phyloP scores from a whole-genome alignment of 37 sponge, comb jelly and placozoan species.

The Tethya wilhelma region DNA sequence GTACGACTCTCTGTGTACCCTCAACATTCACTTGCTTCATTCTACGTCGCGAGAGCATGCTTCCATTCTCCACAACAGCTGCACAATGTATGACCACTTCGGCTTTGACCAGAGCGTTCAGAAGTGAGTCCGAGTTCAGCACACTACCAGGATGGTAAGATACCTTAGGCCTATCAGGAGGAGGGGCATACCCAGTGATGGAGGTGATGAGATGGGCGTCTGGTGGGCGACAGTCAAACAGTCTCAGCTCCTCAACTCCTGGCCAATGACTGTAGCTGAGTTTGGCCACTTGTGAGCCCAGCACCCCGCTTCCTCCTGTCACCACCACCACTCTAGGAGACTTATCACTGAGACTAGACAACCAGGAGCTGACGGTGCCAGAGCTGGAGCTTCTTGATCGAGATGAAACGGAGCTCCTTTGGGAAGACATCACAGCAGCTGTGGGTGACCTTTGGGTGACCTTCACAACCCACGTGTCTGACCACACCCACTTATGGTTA shows the following conservation, averaged over 20 bases:
- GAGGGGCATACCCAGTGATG: constrained; percentile 37
- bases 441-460: too few relatives aligned
- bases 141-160: constrained; percentile 28
- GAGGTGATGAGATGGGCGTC: background rate
- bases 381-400: too few relatives aligned
- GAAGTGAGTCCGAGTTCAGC: constrained; percentile 1
- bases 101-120: constrained; percentile 8
- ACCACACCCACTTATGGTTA: too few relatives aligned
- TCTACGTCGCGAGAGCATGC: constrained; percentile 16
- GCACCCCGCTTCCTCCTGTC: constrained; percentile 53
- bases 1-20: constrained; percentile 58
- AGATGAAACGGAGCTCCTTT: too few relatives aligned
- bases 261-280: constrained; percentile 33
- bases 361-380: too few relatives aligned
- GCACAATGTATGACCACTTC: constrained; percentile 67
- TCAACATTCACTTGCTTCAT: constrained; percentile 56
- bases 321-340: too few relatives aligned
- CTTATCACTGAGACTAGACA: too few relatives aligned
- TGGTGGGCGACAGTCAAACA: constrained; percentile 28
- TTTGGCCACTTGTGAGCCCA: constrained; percentile 46
- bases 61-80: constrained; percentile 41
- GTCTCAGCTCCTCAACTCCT: constrained; percentile 24
- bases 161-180: constrained; percentile 25
- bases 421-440: too few relatives aligned
- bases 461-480: too few relatives aligned